Percentiles rank a stretch among this genome's conserved stretches.
Conservation (phyloP, 2,113 vertebrate species). For the Seriola aureovittata region DNA sequence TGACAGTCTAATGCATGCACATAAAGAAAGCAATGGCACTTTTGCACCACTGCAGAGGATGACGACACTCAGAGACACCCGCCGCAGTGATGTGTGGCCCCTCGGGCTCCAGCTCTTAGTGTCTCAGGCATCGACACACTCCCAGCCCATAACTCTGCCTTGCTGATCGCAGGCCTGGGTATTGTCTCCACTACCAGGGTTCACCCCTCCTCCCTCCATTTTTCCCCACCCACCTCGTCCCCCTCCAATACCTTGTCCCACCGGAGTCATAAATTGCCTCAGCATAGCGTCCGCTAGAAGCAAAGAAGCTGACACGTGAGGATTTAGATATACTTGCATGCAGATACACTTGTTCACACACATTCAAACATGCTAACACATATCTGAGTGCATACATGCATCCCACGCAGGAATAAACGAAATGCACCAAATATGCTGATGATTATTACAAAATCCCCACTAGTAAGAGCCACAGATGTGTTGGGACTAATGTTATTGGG, state of each 20-base stretch:
- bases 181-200: conserved; percentile 18
- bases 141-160: conserved; percentile 61
- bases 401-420: conserved; percentile 11
- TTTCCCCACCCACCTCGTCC: neutral
- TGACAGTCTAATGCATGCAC: neutral
- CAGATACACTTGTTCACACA: conserved; percentile 35
- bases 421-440: conserved; percentile 11
- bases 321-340: conserved; percentile 14
- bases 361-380: conserved; percentile 24
- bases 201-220: neutral
- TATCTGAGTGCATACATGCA: neutral
- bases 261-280: conserved; percentile 51
- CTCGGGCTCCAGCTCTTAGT: conserved; percentile 34
- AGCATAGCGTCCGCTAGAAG: conserved; percentile 32
- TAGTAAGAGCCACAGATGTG: conserved; percentile 50
- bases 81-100: conserved; percentile 49
- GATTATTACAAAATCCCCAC: conserved; percentile 25
- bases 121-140: conserved; percentile 45
- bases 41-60: conserved; percentile 61
- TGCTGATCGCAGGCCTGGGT: conserved; percentile 41
- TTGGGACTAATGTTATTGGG: conserved; percentile 42
- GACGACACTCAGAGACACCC: conserved; percentile 69
- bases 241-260: conserved; percentile 40
- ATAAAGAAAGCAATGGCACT: conserved; percentile 3
- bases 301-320: conserved; percentile 49